Conservation (phyloP, 2,888 invertebrate genomes). For the Halictus quadricinctus region DNA sequence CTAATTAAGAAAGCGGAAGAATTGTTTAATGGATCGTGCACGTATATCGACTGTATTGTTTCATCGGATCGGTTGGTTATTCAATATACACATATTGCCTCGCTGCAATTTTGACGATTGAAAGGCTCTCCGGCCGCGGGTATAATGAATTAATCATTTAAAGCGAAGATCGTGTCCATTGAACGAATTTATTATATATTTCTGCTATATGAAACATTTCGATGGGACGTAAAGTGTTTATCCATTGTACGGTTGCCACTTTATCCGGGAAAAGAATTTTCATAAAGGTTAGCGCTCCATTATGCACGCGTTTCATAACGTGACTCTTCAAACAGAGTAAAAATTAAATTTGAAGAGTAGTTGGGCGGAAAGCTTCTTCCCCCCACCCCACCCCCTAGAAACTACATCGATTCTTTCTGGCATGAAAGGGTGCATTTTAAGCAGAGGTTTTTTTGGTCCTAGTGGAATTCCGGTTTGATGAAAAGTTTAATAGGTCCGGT, state of each 20-base stretch:
- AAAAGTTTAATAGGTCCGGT: background rate
- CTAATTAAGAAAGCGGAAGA: background rate
- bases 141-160: background rate
- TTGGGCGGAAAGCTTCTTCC: background rate
- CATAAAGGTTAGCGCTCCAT: background rate
- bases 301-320: background rate
- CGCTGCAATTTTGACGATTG: background rate
- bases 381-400: background rate
- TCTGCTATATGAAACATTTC: too few species aligned
- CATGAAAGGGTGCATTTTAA: background rate
- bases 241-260: background rate
- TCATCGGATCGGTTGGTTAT: background rate
- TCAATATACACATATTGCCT: background rate
- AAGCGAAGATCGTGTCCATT: too few species aligned
- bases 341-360: slow-evolving; percentile 16
- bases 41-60: background rate
- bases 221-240: background rate
- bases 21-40: background rate
- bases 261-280: background rate
- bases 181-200: background rate
- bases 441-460: background rate
- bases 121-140: background rate
- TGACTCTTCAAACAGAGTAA: background rate
- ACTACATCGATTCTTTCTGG: background rate
- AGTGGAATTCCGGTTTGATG: slow-evolving; percentile 4